Percentiles rank a stretch among this genome's conserved stretches.
phyloP scores from a whole-genome alignment of 2,113 vertebrate genomes.

The Actenoides hombroni region DNA sequence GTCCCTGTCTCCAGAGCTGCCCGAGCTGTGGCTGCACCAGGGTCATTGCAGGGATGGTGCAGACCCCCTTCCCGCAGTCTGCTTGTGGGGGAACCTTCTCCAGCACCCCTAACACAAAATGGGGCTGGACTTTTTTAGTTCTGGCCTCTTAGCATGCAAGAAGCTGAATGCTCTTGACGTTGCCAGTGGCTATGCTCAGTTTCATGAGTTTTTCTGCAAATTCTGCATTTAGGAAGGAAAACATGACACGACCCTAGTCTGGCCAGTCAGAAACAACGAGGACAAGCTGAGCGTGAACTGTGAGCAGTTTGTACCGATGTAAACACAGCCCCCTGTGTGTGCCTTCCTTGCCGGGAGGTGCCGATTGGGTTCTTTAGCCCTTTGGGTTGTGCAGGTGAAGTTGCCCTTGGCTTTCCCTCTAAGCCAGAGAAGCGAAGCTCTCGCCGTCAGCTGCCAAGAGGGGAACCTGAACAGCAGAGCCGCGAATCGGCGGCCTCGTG shows the following conservation, averaged over 20 bases:
- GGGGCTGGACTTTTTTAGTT: background rate
- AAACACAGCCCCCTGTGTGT: too few species aligned
- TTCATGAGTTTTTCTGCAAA: accelerated
- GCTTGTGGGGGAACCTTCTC: background rate
- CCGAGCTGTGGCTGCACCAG: background rate
- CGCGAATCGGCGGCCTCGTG: background rate
- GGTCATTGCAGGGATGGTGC: too few species aligned
- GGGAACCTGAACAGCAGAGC: background rate
- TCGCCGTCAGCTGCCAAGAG: accelerated
- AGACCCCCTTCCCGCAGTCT: accelerated
- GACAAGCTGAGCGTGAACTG: background rate
- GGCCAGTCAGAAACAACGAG: background rate
- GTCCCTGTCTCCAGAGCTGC: too few species aligned
- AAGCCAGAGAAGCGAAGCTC: background rate
- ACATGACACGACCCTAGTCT: background rate
- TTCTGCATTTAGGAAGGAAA: background rate
- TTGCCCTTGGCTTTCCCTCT: background rate
- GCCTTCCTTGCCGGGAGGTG: background rate
- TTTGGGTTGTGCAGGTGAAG: background rate
- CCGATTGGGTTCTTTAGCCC: background rate
- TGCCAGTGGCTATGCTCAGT: background rate
- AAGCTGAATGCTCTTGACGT: background rate
- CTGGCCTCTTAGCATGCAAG: background rate
- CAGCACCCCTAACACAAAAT: accelerated
- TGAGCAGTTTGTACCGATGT: background rate